Conservation (phyloP, 2,797 vertebrate species). For the Poliocrania exsul region DNA sequence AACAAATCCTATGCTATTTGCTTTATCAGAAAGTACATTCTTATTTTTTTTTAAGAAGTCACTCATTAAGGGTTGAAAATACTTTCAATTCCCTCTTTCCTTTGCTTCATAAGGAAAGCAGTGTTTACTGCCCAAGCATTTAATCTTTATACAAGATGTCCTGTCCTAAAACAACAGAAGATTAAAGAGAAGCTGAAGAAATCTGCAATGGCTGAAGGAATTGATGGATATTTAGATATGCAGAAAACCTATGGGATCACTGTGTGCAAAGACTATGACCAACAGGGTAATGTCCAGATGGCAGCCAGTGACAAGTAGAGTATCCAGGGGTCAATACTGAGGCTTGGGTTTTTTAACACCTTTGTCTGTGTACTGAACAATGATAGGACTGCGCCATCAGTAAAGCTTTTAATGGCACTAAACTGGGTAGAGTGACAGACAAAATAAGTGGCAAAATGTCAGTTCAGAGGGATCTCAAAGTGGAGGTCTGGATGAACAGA, state of each 20-base stretch:
- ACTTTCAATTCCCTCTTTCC: neutral
- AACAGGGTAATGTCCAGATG: neutral
- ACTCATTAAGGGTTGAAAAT: neutral
- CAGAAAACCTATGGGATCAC: neutral
- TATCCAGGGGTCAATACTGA: neutral
- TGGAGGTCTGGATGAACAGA: neutral
- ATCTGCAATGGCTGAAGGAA: neutral
- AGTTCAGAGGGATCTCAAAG: neutral
- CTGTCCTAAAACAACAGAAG: neutral
- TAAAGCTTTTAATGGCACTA: neutral
- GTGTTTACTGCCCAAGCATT: neutral
- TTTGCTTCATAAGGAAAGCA: neutral
- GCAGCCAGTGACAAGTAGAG: neutral
- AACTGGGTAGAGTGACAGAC: neutral
- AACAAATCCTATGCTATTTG: neutral
- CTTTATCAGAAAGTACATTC: neutral
- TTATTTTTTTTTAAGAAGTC: neutral
- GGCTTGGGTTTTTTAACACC: neutral
- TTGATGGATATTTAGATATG: neutral
- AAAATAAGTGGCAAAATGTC: neutral
- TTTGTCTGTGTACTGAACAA: neutral
- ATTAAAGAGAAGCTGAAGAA: neutral
- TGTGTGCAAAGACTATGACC: neutral
- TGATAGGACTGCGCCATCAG: neutral
- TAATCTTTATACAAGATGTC: neutral